Base-by-base conservation (phyloP, 2,888 invertebrate species). In the Ormyrus pomaceus region DNA sequence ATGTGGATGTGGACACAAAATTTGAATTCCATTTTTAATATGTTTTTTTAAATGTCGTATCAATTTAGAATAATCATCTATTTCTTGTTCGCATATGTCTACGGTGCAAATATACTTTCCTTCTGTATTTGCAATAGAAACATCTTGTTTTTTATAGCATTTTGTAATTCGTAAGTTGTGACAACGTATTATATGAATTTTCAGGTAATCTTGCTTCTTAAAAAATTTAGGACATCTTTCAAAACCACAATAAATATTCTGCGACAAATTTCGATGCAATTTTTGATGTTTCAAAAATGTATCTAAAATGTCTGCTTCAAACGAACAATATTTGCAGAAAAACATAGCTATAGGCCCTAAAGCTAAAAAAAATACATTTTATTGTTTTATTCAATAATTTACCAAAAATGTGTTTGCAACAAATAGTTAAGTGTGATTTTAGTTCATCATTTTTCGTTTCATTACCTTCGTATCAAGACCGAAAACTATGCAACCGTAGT, bases 1-100 rank as follows among this genome's bases (percentile, higher is more conserved):
- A 10, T 59, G 19, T 10, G 46, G n/a, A 53, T 53, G 72, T 9
- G 78, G 76, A 77, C 82, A 84, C 13, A 45, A n/a, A 11, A 84
- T 62, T 59, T 62, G 34, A 34, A 34, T 55, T 11, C 62, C 53
- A 6, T 77, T 70, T 9, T 77, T 59, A 19, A 83, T 81, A 61
- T 84, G 83, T 11, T 5, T 6, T 72, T 82, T 83, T 53, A 83
- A 70, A 71, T 83, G 82, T 69, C 81, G 79, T 34, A 82, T 19
- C 0, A 82, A 34, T 8, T 50, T 2, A 7, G 58, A 55, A 34
- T 53, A 66, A 50, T 19, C 8, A 64, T 82, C 71, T 6, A 51
- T 70, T 59, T 76, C 68, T 65, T 79, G 69, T 66, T 56, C n/a
- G n/a, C 80, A 82, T 4, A 65, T 55, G 6, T 19, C 48, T 5